Conservation (phyloP, 2,888 invertebrate species). For the Athrips mouffetella region DNA sequence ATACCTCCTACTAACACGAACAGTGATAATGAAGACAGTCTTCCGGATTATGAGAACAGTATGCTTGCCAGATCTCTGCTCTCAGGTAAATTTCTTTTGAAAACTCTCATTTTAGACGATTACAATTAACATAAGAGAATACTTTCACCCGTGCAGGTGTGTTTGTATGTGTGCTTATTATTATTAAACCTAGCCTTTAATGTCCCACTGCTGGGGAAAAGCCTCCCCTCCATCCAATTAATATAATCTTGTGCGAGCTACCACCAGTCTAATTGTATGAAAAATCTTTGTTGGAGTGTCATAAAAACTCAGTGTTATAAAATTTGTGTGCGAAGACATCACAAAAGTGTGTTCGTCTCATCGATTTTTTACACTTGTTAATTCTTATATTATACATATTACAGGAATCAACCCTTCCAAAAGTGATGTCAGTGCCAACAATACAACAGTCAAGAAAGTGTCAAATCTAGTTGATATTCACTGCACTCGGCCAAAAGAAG, state of each 20-base stretch:
- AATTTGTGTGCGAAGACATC: too few species aligned
- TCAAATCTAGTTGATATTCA: slow-evolving; percentile 50
- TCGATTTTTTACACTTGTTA: not conserved
- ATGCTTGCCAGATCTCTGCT: slow-evolving; percentile 74
- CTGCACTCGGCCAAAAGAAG: slow-evolving; percentile 50
- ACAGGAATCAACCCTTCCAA: slow-evolving; percentile 71
- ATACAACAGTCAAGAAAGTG: slow-evolving; percentile 52
- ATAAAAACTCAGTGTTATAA: too few species aligned
- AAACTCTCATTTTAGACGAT: not conserved
- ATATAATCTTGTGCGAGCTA: too few species aligned
- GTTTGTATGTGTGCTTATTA: too few species aligned
- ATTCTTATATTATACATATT: too few species aligned
- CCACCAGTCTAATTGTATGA: too few species aligned
- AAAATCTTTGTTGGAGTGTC: too few species aligned
- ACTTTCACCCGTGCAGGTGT: not conserved
- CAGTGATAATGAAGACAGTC: slow-evolving; percentile 67
- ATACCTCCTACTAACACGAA: slow-evolving; percentile 41
- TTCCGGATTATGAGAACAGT: slow-evolving; percentile 74
- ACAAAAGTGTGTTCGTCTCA: too few species aligned
- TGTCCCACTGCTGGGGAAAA: too few species aligned
- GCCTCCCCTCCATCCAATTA: too few species aligned
- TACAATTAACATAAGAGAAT: not conserved
- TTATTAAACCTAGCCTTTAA: too few species aligned
- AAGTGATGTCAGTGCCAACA: slow-evolving; percentile 55
- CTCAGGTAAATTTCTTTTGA: slow-evolving; percentile 50